Base-by-base conservation (phyloP, 2,797 vertebrate genomes). In the Danio kyathit region DNA sequence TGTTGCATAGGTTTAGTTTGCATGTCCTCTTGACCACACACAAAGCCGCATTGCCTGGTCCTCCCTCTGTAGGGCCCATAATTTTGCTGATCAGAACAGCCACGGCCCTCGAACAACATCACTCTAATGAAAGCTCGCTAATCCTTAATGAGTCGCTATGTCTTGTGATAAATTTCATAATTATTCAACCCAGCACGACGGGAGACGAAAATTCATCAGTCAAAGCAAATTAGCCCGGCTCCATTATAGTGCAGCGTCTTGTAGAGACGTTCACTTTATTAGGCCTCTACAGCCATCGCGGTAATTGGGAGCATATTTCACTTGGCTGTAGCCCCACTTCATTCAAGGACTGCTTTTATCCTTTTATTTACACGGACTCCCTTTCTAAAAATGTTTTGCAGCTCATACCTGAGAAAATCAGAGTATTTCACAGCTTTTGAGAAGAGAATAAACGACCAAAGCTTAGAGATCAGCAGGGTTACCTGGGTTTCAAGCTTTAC, bases 221-320 rank as follows among this genome's bases (percentile, higher is more conserved):
- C 96, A 97, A 95, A 95, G 95, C 95, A 96, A 98, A 97, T 98
- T 96, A 98, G 96, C 95, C 82, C 90, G 94, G 94, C 97, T 98
- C 96, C 96, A 97, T 99, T 98, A 96, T 95, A 94, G 94, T 94
- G 94, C 95, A 93, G 94, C 93, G 94, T 96, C 95, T 96, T 96
- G 94, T 96, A 96, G 95, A 95, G 95, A 96, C 94, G 94, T 96
- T 95, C 95, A 94, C 94, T 98, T 97, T 98, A 97, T 98, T 98
- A 97, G 96, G 91, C 95, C 93, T 95, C 96, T 97, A 97, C 96
- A 97, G 95, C 96, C 96, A 96, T 97, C 94, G 95, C 96, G 94
- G 96, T 99, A 99, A 99, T 99, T 98, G 96, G 95, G 94, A 95
- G 95, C 97, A 98, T 99, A 97, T 97, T 98, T 99, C 96, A 99